Evolutionary conservation across 2,888 invertebrate genomes (phyloP), one percentile per base, ranked within the genome.

Genomic region (Hydriomena furcata): DNA sequence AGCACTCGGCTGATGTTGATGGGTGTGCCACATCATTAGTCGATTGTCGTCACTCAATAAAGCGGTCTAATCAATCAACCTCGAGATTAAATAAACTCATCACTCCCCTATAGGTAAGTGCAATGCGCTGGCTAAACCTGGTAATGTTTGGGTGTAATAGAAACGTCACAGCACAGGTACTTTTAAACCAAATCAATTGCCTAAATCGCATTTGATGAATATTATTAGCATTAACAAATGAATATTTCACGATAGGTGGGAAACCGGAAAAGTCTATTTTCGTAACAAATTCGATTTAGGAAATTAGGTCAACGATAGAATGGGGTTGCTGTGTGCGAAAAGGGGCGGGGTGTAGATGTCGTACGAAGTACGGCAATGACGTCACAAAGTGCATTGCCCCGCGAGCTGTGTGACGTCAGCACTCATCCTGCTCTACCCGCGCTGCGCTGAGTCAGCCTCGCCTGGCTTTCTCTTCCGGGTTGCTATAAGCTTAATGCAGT

Each of bases 371-470:
- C 49, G 12, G 52, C 5, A 20, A 20, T 52, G 52, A 52, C 52
- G 52, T 52, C 43, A 47, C 47, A 52, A 38, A 41, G 84, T 72
- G 82, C 84, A 79, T 66, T 76, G 84, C 68, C 80, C 82, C 66
- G 41, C 44, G 48, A 53, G 38, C 32, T 32, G 27, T 51, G 55
- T 75, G 77, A 79, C 78, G 79, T 79, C 71, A 76, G 55, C 55
- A 49, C 55, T 58, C 65, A 60, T 68, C 68, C 65, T 66, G 63
- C 63, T 62, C 61, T 59, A 61, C 60, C 61, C 35, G 46, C 47
- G 61, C 57, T 43, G 54, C 46, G 54, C 58, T 53, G 54, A 51
- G 31, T 57, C 42, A 42, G 50, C 57, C 49, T 54, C 47, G 60
- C 52, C 44, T 50, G 60, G 58, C 63, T 60, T 62, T 62, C 60